Conservation (phyloP, 2,113 vertebrate species). For the Ptilorrhoa leucosticta region DNA sequence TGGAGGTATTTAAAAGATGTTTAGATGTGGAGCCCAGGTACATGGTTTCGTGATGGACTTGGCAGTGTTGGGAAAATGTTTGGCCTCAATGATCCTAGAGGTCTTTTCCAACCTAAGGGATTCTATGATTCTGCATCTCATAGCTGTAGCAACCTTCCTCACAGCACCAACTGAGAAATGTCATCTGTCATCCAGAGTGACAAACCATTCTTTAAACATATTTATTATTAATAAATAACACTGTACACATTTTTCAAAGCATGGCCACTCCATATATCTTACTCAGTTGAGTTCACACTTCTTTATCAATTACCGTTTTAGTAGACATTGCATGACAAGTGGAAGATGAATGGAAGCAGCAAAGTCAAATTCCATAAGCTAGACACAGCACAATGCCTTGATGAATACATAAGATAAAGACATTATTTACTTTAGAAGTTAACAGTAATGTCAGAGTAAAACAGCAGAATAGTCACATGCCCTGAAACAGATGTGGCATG, state of each 20-base stretch:
- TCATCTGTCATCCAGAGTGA: slow-evolving; percentile 2
- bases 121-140: background rate
- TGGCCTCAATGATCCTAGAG: background rate
- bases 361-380: background rate
- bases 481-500: background rate
- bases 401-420: background rate
- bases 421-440: slow-evolving; percentile 7
- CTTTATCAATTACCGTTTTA: slow-evolving; percentile 36
- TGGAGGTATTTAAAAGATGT: background rate
- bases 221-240: slow-evolving; percentile 34
- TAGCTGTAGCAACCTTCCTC: background rate
- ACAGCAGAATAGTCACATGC: background rate
- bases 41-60: background rate
- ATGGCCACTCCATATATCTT: slow-evolving; percentile 25
- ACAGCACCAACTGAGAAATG: background rate
- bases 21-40: background rate
- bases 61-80: background rate
- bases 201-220: slow-evolving; percentile 9
- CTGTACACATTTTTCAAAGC: slow-evolving; percentile 17
- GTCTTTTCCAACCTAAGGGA: background rate
- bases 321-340: slow-evolving; percentile 1
- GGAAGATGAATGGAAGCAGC: slow-evolving; percentile 21
- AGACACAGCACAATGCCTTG: background rate
- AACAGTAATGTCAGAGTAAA: background rate
- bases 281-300: slow-evolving; percentile 9